phyloP scores from a whole-genome alignment of 2,888 invertebrate species.

The Caenorhabditis afra region DNA sequence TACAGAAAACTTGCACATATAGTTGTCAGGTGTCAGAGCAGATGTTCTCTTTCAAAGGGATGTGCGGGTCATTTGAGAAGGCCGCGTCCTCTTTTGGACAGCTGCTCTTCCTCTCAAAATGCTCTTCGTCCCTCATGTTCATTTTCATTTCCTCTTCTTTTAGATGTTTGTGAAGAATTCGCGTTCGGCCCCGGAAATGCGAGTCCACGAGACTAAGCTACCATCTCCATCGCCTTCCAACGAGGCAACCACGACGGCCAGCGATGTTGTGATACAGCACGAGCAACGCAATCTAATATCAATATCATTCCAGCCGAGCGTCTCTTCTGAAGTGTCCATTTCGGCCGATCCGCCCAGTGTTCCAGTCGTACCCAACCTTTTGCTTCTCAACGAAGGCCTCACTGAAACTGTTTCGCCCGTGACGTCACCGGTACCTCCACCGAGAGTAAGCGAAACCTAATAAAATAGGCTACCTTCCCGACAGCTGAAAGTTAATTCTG shows the following conservation, averaged over 20 bases:
- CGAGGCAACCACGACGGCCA: conserved; percentile 54
- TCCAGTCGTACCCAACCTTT: conserved; percentile 39
- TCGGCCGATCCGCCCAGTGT: conserved; percentile 29
- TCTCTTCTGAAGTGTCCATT: conserved; percentile 48
- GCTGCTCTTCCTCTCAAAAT: not conserved
- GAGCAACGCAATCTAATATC: conserved; percentile 6
- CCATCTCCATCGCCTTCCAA: conserved; percentile 56
- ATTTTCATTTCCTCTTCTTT: conserved; percentile 6
- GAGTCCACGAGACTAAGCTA: conserved; percentile 50
- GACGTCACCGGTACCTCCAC: conserved; percentile 26
- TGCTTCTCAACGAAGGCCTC: conserved; percentile 49
- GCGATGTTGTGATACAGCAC: conserved; percentile 35
- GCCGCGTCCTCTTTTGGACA: conserved; percentile 2
- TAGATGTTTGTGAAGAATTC: conserved; percentile 61
- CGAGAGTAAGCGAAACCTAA: conserved; percentile 1
- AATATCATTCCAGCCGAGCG: conserved; percentile 58
- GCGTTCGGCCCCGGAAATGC: conserved; percentile 60
- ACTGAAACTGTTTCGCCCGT: conserved; percentile 38
- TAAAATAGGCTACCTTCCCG: not conserved
- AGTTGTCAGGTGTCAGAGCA: conserved; percentile 3
- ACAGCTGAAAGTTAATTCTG: not conserved
- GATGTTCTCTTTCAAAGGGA: conserved; percentile 11
- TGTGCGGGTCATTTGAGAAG: conserved; percentile 7
- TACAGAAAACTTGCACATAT: too few species aligned
- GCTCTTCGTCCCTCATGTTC: not conserved